phyloP scores from a whole-genome alignment of 92 coral and sea anemone genomes.

The Heliopora coerulea region DNA sequence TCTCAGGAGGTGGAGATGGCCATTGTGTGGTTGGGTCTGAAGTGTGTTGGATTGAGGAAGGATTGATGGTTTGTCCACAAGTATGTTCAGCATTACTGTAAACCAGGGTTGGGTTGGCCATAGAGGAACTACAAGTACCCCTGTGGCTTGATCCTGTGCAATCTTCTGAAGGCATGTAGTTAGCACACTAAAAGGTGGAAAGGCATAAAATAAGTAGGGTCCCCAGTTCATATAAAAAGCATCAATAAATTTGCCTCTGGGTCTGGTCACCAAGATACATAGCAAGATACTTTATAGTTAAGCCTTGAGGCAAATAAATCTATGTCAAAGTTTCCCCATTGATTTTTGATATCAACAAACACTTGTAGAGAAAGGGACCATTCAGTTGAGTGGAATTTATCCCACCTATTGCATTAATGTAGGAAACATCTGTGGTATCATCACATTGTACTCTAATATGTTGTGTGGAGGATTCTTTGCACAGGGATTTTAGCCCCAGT shows the following conservation, averaged over 20 bases:
- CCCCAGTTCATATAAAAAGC: conserved; percentile 26
- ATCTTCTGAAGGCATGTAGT: conserved; percentile 40
- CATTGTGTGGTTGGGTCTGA: conserved; percentile 43
- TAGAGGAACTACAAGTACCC: conserved; percentile 33
- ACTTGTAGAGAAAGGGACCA: conserved; percentile 33
- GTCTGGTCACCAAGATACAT: conserved; percentile 53
- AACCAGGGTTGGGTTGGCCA: conserved; percentile 54
- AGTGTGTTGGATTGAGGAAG: conserved; percentile 24
- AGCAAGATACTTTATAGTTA: conserved; percentile 29
- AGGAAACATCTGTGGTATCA: conserved; percentile 10
- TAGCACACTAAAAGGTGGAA: conserved; percentile 47
- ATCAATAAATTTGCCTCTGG: conserved; percentile 42
- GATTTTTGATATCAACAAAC: conserved; percentile 32
- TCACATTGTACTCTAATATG: conserved; percentile 51
- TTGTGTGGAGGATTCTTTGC: neutral
- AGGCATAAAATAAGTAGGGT: conserved; percentile 42
- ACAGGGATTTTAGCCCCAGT: conserved; percentile 44
- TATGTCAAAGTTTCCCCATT: conserved; percentile 26
- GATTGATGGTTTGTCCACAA: conserved; percentile 46
- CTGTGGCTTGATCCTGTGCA: conserved; percentile 22
- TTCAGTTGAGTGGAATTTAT: conserved; percentile 38
- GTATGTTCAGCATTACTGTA: conserved; percentile 13
- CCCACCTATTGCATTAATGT: conserved; percentile 54
- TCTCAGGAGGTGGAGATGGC: conserved; percentile 48
- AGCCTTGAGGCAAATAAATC: conserved; percentile 50